Evolutionary conservation across 2,888 invertebrate genomes (phyloP).

Genomic region (Lucinisca nassula): DNA sequence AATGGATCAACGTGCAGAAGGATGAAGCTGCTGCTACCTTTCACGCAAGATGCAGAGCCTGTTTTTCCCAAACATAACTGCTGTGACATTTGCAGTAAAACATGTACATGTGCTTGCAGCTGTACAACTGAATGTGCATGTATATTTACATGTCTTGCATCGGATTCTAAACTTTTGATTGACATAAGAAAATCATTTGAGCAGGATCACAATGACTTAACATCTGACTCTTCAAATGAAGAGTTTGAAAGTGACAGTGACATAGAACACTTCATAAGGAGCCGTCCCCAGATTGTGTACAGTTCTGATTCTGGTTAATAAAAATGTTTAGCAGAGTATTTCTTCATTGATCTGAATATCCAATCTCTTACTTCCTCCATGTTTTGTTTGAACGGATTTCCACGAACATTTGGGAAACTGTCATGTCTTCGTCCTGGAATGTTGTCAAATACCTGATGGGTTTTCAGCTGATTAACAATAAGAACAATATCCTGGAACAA

Average conservation of each 20-base stretch:
- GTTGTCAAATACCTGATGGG: slow-evolving; percentile 14
- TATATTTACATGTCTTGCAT: background rate
- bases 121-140: background rate
- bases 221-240: background rate
- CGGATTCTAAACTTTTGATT: background rate
- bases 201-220: background rate
- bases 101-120: background rate
- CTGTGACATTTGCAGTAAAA: background rate
- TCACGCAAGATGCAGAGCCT: background rate
- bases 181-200: background rate
- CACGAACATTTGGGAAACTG: too few relatives aligned
- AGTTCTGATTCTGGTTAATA: background rate
- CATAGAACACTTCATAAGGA: background rate
- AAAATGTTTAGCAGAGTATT: too few relatives aligned
- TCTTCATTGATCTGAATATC: too few relatives aligned
- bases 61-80: background rate
- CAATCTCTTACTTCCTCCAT: too few relatives aligned
- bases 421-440: slow-evolving; percentile 41
- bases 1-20: background rate
- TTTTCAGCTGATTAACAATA: slow-evolving; percentile 12
- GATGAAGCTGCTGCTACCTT: background rate
- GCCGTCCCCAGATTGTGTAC: background rate
- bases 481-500: slow-evolving; percentile 11
- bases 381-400: too few relatives aligned
- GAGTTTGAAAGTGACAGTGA: background rate